A percentile compares a stretch with the other conserved stretches of the same genome.
Evolutionary conservation across 2,888 invertebrate species (phyloP).

Genomic region (Rhopalosiphum nymphaeae): DNA sequence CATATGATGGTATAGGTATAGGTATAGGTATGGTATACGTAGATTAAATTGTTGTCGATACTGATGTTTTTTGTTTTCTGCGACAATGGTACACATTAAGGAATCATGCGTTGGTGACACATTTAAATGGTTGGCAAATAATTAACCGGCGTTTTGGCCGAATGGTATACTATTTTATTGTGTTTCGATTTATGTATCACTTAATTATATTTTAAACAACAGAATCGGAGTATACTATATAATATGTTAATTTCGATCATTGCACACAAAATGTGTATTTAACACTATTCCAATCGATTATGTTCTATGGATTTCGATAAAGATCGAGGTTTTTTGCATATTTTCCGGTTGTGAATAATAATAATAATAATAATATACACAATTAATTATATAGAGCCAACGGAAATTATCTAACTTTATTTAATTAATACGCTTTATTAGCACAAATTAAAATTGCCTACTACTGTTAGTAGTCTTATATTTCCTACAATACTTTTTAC

Average conservation of each 20-base stretch:
- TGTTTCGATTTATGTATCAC: neutral
- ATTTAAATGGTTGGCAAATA: conserved; percentile 26
- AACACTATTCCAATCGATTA: neutral
- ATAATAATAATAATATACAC: neutral
- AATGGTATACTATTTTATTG: neutral
- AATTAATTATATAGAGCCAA: neutral
- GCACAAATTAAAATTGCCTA: neutral
- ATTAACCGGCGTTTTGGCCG: conserved; percentile 6
- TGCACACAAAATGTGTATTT: neutral
- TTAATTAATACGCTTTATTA: neutral
- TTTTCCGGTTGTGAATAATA: neutral
- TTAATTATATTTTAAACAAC: neutral
- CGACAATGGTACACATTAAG: neutral
- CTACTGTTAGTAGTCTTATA: neutral
- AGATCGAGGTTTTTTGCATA: neutral
- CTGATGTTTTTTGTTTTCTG: neutral
- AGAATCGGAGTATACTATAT: neutral
- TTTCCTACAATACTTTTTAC: neutral
- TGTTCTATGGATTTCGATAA: neutral
- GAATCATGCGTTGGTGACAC: conserved; percentile 43
- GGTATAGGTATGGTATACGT: neutral
- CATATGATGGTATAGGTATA: neutral
- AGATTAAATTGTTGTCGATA: neutral
- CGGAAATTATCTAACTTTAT: neutral
- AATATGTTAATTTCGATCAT: neutral